Percentiles rank a stretch among this genome's conserved stretches.
Evolutionary conservation across 2,888 invertebrate species (phyloP).

Genomic region (Drosophila borealis): DNA sequence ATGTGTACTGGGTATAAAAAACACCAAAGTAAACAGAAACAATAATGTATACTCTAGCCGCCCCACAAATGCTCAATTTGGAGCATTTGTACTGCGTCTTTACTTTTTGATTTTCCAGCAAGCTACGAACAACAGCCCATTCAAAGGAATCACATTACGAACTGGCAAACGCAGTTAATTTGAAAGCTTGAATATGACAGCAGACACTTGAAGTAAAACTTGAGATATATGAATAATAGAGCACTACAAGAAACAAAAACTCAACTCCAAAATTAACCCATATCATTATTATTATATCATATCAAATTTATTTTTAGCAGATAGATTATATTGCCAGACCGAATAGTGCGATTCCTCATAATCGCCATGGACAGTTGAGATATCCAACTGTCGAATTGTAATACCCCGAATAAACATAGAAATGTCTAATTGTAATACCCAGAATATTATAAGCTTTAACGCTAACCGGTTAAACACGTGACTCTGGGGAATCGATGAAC

Average conservation of each 20-base stretch:
- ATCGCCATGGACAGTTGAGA: too few species aligned
- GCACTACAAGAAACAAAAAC: too few species aligned
- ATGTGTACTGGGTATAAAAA: slow-evolving; percentile 1
- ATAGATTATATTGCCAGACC: too few species aligned
- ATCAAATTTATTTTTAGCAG: too few species aligned
- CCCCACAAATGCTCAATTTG: background rate
- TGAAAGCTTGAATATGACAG: slow-evolving; percentile 6
- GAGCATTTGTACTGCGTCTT: slow-evolving; percentile 27
- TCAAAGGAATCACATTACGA: slow-evolving; percentile 19
- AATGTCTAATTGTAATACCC: slow-evolving; percentile 26
- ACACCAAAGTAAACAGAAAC: background rate
- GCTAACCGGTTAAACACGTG: slow-evolving; percentile 37
- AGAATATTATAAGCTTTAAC: slow-evolving; percentile 2
- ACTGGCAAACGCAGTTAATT: slow-evolving; percentile 11
- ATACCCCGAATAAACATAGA: slow-evolving; percentile 2
- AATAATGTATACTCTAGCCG: background rate
- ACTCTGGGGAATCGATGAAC: slow-evolving; percentile 32
- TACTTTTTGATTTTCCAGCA: background rate
- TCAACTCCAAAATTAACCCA: too few species aligned
- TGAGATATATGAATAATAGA: background rate
- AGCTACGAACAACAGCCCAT: slow-evolving; percentile 2
- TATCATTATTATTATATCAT: too few species aligned
- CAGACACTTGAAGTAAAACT: background rate
- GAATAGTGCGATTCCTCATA: too few species aligned
- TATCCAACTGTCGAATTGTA: slow-evolving; percentile 1